Conservation (phyloP, 1,140 invertebrate genomes). For the Whitmania pigra region DNA sequence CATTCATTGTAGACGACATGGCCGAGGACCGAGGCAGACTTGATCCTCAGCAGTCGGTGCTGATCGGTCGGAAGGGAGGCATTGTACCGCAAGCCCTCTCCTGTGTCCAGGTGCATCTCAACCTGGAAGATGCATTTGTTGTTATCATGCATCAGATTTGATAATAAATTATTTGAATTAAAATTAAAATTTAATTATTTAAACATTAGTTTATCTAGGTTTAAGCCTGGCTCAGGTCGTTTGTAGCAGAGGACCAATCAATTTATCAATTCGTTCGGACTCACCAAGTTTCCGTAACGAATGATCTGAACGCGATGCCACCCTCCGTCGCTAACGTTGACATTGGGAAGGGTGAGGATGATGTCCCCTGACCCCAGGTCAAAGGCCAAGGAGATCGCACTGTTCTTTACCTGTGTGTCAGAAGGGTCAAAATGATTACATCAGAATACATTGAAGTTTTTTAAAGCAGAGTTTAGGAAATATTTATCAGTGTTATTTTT, state of each 20-base stretch:
- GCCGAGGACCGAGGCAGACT: neutral
- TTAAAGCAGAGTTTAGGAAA: too few relatives aligned
- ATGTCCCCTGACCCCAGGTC: conserved; percentile 75
- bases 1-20: neutral
- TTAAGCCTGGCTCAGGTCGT: too few relatives aligned
- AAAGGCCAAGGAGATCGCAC: conserved; percentile 55
- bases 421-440: neutral
- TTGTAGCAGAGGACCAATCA: neutral
- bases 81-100: neutral
- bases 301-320: conserved; percentile 74
- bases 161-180: too few relatives aligned
- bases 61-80: neutral
- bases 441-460: too few relatives aligned
- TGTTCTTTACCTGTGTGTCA: conserved; percentile 61
- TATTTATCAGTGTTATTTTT: neutral
- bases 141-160: too few relatives aligned
- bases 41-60: neutral
- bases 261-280: conserved; percentile 30
- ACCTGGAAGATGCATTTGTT: neutral
- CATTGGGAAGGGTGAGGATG: conserved; percentile 74
- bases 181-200: too few relatives aligned
- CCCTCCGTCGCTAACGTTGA: conserved; percentile 87
- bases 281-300: conserved; percentile 85
- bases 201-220: too few relatives aligned
- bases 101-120: neutral